Evolutionary conservation across 2,113 vertebrate species (phyloP).

Genomic region (Embiotoca jacksoni): DNA sequence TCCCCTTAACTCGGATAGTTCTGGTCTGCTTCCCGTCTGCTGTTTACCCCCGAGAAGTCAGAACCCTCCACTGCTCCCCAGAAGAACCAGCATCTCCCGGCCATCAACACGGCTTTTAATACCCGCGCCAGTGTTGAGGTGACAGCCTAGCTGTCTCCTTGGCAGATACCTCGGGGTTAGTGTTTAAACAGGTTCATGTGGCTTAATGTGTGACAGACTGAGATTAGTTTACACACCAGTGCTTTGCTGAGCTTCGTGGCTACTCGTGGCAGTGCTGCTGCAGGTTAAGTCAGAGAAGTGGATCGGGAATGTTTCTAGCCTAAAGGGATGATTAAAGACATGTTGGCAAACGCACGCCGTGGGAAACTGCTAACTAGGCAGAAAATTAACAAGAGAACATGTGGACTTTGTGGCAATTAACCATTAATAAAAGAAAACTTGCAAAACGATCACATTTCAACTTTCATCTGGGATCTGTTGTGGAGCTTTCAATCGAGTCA

Average conservation of each 20-base stretch:
- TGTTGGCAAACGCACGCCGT: conserved; percentile 5
- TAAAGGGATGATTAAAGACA: conserved; percentile 54
- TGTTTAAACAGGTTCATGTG: conserved; percentile 73
- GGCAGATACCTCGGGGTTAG: conserved; percentile 75
- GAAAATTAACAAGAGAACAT: conserved; percentile 3
- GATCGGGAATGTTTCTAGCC: conserved; percentile 40
- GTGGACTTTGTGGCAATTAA: neutral
- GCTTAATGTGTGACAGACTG: conserved; percentile 51
- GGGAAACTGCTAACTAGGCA: conserved; percentile 17
- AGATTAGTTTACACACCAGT: conserved; percentile 75
- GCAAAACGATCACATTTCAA: neutral
- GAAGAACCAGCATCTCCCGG: conserved; percentile 65
- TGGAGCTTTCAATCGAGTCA: neutral
- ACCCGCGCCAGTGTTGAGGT: conserved; percentile 75
- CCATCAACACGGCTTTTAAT: conserved; percentile 84
- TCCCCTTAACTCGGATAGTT: conserved; percentile 12
- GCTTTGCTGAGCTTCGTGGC: conserved; percentile 29
- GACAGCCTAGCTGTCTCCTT: conserved; percentile 80
- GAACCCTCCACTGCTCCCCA: conserved; percentile 49
- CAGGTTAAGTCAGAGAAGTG: conserved; percentile 40
- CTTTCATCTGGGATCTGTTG: neutral
- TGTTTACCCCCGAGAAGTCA: conserved; percentile 59
- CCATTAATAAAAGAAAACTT: neutral
- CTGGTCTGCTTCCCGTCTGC: conserved; percentile 51
- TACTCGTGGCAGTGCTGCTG: conserved; percentile 26